phyloP scores from a whole-genome alignment of 92 coral and sea anemone genomes.

The Epizoanthus fatuus region DNA sequence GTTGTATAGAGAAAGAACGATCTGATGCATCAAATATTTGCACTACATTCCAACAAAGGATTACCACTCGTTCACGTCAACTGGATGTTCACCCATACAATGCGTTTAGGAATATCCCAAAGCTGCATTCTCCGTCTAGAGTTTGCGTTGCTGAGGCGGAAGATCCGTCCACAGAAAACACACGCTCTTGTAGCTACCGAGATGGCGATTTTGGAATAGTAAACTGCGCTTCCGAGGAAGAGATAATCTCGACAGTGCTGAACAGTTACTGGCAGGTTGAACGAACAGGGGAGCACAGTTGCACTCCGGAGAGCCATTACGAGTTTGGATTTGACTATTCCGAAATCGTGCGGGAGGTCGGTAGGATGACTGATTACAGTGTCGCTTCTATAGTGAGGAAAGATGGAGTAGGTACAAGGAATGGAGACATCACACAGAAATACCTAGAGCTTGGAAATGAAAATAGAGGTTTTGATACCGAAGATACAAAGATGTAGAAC shows the following conservation, averaged over 20 bases:
- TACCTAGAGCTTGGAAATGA: not conserved
- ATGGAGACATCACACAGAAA: not conserved
- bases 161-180: not conserved
- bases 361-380: too few relatives aligned
- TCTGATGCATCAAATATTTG: not conserved
- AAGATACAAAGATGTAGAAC: constrained; percentile 4
- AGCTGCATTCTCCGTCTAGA: not conserved
- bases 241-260: constrained; percentile 13
- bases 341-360: constrained; percentile 1
- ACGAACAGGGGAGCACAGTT: constrained; percentile 9
- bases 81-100: not conserved
- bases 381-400: not conserved
- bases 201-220: not conserved
- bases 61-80: not conserved
- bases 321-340: constrained; percentile 26
- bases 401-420: not conserved
- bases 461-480: not conserved
- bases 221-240: not conserved
- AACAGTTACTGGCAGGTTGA: constrained; percentile 38
- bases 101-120: not conserved
- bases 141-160: not conserved
- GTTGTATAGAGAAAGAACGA: not conserved
- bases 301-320: not conserved
- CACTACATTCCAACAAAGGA: not conserved
- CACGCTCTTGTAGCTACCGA: not conserved